Evolutionary conservation across 2,888 invertebrate genomes (phyloP).

Genomic region (Odontocolon sp.): DNA sequence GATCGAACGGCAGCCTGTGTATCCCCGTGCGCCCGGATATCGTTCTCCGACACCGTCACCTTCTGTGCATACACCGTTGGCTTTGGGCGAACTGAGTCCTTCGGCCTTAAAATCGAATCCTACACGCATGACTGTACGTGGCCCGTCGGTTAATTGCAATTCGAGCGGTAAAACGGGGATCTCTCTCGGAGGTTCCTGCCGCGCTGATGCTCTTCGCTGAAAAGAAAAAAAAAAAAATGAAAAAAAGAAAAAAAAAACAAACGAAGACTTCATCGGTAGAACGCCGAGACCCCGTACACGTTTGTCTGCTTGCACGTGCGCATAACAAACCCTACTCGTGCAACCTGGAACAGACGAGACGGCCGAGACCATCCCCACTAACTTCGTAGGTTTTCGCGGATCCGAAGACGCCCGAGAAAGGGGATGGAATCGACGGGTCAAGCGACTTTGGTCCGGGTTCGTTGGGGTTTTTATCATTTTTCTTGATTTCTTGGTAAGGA

Average conservation of each 20-base stretch:
- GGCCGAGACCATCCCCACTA: no score
- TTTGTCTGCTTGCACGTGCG: conserved; percentile 14
- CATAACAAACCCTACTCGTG: neutral
- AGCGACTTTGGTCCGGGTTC: neutral
- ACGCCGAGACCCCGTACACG: neutral
- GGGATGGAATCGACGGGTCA: neutral
- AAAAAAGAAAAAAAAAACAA: neutral
- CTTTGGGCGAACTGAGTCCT: conserved; percentile 54
- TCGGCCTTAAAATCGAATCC: conserved; percentile 64
- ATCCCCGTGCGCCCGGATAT: conserved; percentile 43
- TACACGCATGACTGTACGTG: conserved; percentile 56
- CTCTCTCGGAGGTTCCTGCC: conserved; percentile 13
- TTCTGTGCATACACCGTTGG: conserved; percentile 6
- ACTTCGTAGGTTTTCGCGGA: neutral
- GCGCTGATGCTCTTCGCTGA: conserved; percentile 30
- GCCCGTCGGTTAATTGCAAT: conserved; percentile 61
- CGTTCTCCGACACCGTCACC: conserved; percentile 20
- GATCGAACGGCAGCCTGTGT: neutral
- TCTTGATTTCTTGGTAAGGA: neutral
- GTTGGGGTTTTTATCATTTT: no score
- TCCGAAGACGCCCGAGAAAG: neutral
- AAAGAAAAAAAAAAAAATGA: neutral
- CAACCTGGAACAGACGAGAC: neutral
- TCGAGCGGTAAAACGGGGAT: conserved; percentile 61
- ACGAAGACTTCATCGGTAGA: neutral